Conservation (phyloP, 2,888 invertebrate genomes). For the Amiota communis region DNA sequence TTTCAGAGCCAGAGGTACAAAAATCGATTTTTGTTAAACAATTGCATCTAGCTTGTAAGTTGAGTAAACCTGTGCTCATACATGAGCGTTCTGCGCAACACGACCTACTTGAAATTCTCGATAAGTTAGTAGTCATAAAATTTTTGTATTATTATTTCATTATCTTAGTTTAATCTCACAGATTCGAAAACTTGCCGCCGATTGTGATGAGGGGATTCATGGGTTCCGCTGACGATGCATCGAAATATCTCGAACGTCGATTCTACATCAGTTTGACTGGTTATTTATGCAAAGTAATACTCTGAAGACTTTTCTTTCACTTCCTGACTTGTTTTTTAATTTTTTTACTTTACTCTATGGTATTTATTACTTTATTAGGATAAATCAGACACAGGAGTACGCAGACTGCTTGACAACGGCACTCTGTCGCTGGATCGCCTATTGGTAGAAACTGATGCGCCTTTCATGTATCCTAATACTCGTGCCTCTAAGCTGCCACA, state of each 20-base stretch:
- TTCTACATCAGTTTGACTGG: slow-evolving; percentile 90
- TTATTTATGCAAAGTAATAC: slow-evolving; percentile 72
- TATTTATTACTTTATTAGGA: slow-evolving; percentile 76
- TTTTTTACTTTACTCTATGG: not conserved
- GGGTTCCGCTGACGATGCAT: slow-evolving; percentile 88
- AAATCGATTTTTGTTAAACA: slow-evolving; percentile 89
- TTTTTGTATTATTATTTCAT: not conserved
- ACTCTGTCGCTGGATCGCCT: slow-evolving; percentile 87
- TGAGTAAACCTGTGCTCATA: slow-evolving; percentile 90
- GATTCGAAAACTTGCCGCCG: slow-evolving; percentile 78
- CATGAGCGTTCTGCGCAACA: slow-evolving; percentile 94
- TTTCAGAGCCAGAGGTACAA: slow-evolving; percentile 92
- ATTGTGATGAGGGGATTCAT: slow-evolving; percentile 94
- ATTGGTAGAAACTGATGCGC: slow-evolving; percentile 93
- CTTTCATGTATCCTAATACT: slow-evolving; percentile 97
- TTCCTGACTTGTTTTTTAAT: not conserved
- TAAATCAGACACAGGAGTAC: slow-evolving; percentile 91
- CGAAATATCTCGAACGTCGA: slow-evolving; percentile 86
- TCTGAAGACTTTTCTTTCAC: too few relatives aligned
- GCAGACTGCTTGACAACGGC: slow-evolving; percentile 86
- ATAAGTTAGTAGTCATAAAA: slow-evolving; percentile 57
- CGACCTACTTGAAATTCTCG: slow-evolving; percentile 83
- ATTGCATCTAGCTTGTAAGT: slow-evolving; percentile 87
- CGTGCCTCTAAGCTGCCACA: slow-evolving; percentile 92
- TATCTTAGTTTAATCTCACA: slow-evolving; percentile 41